Base-by-base conservation (phyloP, 2,797 vertebrate species). In the Gymnocypris eckloni region DNA sequence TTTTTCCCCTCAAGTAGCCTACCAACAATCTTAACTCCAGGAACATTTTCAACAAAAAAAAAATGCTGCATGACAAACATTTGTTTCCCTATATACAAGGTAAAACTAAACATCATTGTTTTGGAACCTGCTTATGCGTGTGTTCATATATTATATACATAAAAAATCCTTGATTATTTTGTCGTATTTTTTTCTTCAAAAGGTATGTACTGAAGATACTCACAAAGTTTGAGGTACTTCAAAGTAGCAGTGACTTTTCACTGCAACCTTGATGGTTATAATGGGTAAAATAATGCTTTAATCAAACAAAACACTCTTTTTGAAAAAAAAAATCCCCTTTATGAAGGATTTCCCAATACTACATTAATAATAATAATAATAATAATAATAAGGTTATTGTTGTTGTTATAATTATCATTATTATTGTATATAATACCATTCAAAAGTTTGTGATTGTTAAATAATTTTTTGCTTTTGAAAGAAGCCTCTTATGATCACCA, bases 11-110 rank as follows among this genome's bases (percentile, higher is more conserved):
- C 22, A 86, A 11, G 15, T 52, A 86, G 5, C 16, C n/a, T 41
- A 20, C 22, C 37, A 78, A 64, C 66, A 33, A 75, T 73, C 54
- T 81, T 45, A 72, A 45, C 50, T 79, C 25, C 15, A 43, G 52
- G 71, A 85, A 71, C 64, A 70, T 43, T 28, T 28, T 28, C 25
- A 28, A 28, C 25, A 5, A 10, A 6, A 50, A 7, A 72, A 33
- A 33, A 71, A 7, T 6, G 25, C 61, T 64, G 25, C 12, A 28
- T 64, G 12, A 69, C 20, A 70, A 6, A 41, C 11, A 22, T n/a
- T 45, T 7, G 20, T n/a, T 71, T n/a, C 10, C n/a, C 20, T 59
- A 59, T 59, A 10, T 50, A 50, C 48, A 56, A n/a, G 22, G 3
- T 22, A 56, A 22, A 56, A 56, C 18, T 9, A 56, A 56, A 56